phyloP scores from a whole-genome alignment of 2,797 vertebrate genomes.

The Neosilurus mollespiculum region DNA sequence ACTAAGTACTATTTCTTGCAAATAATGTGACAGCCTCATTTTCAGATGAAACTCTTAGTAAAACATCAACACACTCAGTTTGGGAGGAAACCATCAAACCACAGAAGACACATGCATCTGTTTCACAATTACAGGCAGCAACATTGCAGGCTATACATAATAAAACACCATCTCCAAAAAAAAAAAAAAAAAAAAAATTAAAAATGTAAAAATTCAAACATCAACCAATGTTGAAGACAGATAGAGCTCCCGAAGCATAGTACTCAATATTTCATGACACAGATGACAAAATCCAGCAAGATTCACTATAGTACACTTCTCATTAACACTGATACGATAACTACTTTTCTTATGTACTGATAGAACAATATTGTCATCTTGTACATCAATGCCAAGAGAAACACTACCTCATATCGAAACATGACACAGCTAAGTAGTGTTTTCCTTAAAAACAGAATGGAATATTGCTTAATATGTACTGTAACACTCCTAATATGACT shows the following conservation, averaged over 20 bases:
- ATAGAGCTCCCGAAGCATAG: conserved; percentile 31
- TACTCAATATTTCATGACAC: conserved; percentile 21
- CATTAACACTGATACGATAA: conserved; percentile 29
- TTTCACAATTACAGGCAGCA: conserved; percentile 33
- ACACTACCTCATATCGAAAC: conserved; percentile 7
- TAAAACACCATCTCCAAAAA: conserved; percentile 43
- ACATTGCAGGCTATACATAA: conserved; percentile 34
- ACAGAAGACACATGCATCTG: conserved; percentile 48
- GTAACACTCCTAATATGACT: neutral
- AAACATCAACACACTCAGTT: conserved; percentile 27
- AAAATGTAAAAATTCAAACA: conserved; percentile 22
- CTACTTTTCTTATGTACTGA: conserved; percentile 17
- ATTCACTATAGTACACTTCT: conserved; percentile 18
- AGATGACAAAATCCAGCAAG: conserved; percentile 22
- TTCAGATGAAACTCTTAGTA: conserved; percentile 5
- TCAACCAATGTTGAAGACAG: conserved; percentile 26
- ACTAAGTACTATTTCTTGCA: neutral
- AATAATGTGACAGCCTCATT: conserved; percentile 16
- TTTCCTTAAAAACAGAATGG: conserved; percentile 4
- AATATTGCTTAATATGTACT: conserved; percentile 24
- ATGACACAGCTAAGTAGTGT: neutral
- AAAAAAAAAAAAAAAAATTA: conserved; percentile 13
- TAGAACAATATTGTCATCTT: conserved; percentile 20
- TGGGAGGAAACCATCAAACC: conserved; percentile 33
- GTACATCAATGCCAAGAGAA: conserved; percentile 30